Evolutionary conservation across 2,797 vertebrate species (phyloP).

Genomic region (Acanthurus leucopareius): DNA sequence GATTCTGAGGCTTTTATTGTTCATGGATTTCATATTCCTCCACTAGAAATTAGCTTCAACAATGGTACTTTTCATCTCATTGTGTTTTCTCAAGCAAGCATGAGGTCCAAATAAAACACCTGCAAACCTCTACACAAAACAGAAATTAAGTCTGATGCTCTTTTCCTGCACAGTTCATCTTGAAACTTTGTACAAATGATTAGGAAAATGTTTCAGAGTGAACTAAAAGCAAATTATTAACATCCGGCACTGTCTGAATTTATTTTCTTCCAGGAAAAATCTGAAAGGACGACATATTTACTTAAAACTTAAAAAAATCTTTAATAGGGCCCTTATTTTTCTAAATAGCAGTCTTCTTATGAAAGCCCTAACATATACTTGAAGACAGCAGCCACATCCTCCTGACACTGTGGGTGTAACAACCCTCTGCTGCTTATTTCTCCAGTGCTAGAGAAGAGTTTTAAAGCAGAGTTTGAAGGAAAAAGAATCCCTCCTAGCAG

Average conservation of each 20-base stretch:
- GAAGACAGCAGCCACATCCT: slow-evolving; percentile 6
- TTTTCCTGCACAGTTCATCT: neutral
- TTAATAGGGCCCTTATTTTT: slow-evolving; percentile 3
- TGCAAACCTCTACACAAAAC: neutral
- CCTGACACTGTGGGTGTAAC: slow-evolving; percentile 5
- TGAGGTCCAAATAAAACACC: slow-evolving; percentile 12
- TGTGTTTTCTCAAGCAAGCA: neutral
- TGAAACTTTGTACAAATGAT: neutral
- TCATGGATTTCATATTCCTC: slow-evolving; percentile 33
- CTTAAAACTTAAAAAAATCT: neutral
- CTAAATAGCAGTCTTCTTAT: neutral
- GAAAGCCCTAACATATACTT: neutral
- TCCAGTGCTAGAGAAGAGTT: slow-evolving; percentile 2
- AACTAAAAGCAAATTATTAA: neutral
- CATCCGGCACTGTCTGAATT: too few species aligned
- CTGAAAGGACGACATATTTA: neutral
- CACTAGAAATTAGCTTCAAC: neutral
- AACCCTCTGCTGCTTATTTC: slow-evolving; percentile 12
- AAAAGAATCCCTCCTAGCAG: neutral
- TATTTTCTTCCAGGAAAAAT: neutral
- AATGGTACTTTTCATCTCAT: neutral
- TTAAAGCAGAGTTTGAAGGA: too few species aligned
- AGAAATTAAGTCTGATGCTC: neutral
- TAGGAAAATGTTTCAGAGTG: neutral
- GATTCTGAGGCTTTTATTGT: slow-evolving; percentile 19